A percentile compares a stretch with the other conserved stretches of the same genome.
Evolutionary conservation across 1,140 invertebrate genomes (phyloP).

Genomic region (Riptortus pedestris): DNA sequence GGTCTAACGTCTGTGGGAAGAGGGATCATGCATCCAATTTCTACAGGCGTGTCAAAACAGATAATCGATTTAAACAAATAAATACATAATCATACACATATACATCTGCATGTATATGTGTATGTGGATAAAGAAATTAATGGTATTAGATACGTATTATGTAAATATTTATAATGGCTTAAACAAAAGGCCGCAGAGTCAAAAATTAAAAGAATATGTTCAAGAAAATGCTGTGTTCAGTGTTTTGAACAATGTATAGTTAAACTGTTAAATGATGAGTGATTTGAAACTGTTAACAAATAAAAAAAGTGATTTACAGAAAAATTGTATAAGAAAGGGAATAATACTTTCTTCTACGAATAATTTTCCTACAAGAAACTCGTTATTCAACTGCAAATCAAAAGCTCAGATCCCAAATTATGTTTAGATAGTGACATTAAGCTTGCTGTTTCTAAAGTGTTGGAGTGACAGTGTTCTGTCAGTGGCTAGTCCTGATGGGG

Average conservation of each 20-base stretch:
- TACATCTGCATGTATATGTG: conserved; percentile 2
- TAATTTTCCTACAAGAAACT: neutral
- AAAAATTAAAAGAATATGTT: conserved; percentile 6
- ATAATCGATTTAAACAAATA: conserved; percentile 27
- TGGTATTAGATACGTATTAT: conserved; percentile 28
- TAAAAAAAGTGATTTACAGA: neutral
- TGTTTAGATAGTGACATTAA: neutral
- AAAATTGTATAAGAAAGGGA: neutral
- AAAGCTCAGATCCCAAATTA: conserved; percentile 19
- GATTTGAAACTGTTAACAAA: neutral
- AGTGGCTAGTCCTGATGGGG: too few species aligned
- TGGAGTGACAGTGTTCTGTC: too few species aligned
- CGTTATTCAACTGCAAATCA: neutral
- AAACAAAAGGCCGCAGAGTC: conserved; percentile 29
- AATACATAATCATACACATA: conserved; percentile 18
- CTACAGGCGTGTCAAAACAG: conserved; percentile 29
- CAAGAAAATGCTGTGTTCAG: conserved; percentile 12
- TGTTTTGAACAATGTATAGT: conserved; percentile 12
- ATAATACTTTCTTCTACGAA: neutral
- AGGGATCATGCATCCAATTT: conserved; percentile 24
- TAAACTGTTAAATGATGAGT: neutral
- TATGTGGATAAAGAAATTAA: conserved; percentile 10
- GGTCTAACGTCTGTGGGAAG: conserved; percentile 24
- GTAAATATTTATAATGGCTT: conserved; percentile 28
- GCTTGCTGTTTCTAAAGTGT: too few species aligned